Evolutionary conservation across 2,113 vertebrate genomes (phyloP).

Genomic region (Myxocyprinus asiaticus): DNA sequence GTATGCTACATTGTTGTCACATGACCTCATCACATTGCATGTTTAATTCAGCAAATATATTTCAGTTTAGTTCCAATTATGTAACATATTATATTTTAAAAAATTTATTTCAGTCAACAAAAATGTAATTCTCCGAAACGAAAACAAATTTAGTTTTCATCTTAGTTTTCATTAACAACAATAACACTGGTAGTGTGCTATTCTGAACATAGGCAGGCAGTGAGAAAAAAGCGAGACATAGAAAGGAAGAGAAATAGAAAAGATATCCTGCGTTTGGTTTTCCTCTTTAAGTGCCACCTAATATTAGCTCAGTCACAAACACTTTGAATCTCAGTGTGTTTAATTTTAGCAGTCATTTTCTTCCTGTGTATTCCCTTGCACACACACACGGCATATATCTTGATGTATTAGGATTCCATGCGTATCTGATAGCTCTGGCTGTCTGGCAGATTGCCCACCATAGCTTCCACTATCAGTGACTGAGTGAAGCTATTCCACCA

Average conservation of each 20-base stretch:
- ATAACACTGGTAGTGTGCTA: too few relatives aligned
- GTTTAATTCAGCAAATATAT: too few relatives aligned
- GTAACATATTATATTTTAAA: too few relatives aligned
- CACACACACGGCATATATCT: conserved; percentile 1
- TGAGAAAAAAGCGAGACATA: neutral
- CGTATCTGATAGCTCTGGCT: conserved; percentile 57
- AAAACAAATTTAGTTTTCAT: too few relatives aligned
- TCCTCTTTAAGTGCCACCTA: conserved; percentile 10
- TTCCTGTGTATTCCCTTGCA: conserved; percentile 5
- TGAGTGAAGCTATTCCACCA: conserved; percentile 48
- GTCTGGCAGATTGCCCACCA: conserved; percentile 60
- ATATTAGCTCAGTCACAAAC: conserved; percentile 52
- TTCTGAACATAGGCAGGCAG: conserved; percentile 9
- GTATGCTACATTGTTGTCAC: too few relatives aligned
- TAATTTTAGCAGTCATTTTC: conserved; percentile 60
- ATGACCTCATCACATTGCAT: too few relatives aligned
- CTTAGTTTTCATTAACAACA: too few relatives aligned
- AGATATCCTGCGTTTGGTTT: conserved; percentile 30
- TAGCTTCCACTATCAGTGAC: conserved; percentile 66
- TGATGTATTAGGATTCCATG: conserved; percentile 62
- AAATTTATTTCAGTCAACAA: too few relatives aligned
- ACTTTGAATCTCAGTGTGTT: conserved; percentile 35
- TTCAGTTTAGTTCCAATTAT: too few relatives aligned
- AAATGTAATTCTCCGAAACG: too few relatives aligned
- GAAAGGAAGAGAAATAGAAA: conserved; percentile 3